Evolutionary conservation across 2,113 vertebrate genomes (phyloP).

Genomic region (Odontesthes bonariensis): DNA sequence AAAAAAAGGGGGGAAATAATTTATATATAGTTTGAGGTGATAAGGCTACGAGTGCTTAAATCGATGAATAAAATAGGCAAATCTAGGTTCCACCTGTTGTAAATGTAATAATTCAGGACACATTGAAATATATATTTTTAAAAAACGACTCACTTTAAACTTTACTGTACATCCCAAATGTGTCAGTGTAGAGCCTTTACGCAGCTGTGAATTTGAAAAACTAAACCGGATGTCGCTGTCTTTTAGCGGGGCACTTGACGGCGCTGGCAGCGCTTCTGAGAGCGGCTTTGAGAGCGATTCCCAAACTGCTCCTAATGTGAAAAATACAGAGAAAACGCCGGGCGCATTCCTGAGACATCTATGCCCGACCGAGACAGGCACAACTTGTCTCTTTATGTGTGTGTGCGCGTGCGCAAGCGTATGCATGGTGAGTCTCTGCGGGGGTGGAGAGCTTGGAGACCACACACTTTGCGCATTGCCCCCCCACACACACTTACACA

Average conservation of each 20-base stretch:
- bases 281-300: conserved; percentile 50
- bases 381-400: conserved; percentile 13
- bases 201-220: conserved; percentile 45
- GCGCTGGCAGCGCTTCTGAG: conserved; percentile 46
- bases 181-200: no score
- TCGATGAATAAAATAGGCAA: no score
- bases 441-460: conserved; percentile 76
- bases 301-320: conserved; percentile 70
- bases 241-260: background rate
- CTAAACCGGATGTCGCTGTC: background rate
- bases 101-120: no score
- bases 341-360: conserved; percentile 70
- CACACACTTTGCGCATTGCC: conserved; percentile 79
- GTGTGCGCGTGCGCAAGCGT: background rate
- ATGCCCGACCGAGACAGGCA: conserved; percentile 60
- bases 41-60: no score
- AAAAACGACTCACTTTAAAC: no score
- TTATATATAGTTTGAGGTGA: no score
- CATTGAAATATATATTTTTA: no score
- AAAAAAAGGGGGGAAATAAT: no score
- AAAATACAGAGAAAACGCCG: conserved; percentile 64
- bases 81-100: no score
- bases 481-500: conserved; percentile 25
- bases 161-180: no score
- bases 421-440: conserved; percentile 60